These are phyloP conservation scores for Tanypteryx hageni DNA, from an alignment of 2,888 invertebrate species.

Conservation along the genomic window DNA sequence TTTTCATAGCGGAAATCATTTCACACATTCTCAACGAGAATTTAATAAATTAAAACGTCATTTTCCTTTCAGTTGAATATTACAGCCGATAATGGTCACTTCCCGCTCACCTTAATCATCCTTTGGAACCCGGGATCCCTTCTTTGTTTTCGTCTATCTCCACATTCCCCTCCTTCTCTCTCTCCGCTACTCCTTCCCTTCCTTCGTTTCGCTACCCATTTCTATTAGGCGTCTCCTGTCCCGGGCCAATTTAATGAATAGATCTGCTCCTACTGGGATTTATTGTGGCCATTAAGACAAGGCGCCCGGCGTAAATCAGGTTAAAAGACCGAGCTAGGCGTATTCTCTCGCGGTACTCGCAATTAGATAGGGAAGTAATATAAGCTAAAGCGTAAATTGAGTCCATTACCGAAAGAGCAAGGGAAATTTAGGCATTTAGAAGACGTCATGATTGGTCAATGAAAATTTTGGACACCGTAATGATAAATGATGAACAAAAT, in stretches of 20 bases:
- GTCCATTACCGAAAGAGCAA: background rate
- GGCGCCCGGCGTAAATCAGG: slow-evolving; percentile 9
- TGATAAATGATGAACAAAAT: too few relatives aligned
- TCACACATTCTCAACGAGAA: too few relatives aligned
- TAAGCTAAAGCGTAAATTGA: background rate
- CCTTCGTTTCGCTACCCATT: background rate
- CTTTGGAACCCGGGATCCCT: background rate
- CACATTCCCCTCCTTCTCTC: background rate
- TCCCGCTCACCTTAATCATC: background rate
- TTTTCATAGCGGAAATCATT: too few relatives aligned
- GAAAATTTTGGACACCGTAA: too few relatives aligned
- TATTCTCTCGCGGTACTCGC: background rate
- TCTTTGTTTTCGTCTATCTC: background rate
- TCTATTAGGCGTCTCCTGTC: background rate
- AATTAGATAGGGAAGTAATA: background rate
- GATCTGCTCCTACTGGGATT: slow-evolving; percentile 1
- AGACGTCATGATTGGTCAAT: too few relatives aligned
- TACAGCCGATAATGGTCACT: background rate
- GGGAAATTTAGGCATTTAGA: too few relatives aligned
- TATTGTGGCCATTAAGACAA: slow-evolving; percentile 5
- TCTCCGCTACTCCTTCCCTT: background rate
- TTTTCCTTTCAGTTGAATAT: too few relatives aligned
- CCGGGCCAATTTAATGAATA: background rate
- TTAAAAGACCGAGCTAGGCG: background rate
- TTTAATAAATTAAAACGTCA: too few relatives aligned